Conservation (phyloP, 92 coral and sea anemone species). For the Pocillopora grandis region DNA sequence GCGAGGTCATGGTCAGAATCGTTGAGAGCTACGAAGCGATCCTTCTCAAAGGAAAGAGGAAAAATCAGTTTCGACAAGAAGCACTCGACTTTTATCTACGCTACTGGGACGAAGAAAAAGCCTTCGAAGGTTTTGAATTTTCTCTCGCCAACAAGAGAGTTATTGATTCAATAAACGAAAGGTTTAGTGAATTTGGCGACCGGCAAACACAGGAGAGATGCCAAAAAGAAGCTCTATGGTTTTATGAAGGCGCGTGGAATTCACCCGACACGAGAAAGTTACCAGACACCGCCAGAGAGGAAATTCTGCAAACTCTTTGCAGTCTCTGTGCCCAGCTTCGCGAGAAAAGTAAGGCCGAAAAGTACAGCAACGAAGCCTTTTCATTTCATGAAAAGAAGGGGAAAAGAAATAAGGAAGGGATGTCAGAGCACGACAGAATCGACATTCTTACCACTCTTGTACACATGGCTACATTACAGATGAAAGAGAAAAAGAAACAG, state of each 20-base stretch:
- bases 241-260: conserved; percentile 39
- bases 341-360: background rate
- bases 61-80: conserved; percentile 14
- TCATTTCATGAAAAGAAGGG: conserved; percentile 5
- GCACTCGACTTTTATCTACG: conserved; percentile 26
- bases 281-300: background rate
- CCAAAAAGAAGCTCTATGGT: conserved; percentile 21
- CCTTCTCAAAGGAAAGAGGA: background rate
- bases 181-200: background rate
- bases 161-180: conserved; percentile 18
- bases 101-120: conserved; percentile 35
- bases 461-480: background rate
- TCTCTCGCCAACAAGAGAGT: conserved; percentile 4
- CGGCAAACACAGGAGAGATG: conserved; percentile 6
- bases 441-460: conserved; percentile 1
- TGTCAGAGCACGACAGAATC: background rate
- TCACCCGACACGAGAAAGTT: conserved; percentile 14
- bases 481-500: background rate
- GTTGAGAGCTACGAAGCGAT: background rate
- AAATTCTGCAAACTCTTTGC: background rate
- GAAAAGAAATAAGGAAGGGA: background rate
- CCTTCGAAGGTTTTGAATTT: conserved; percentile 14
- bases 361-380: background rate
- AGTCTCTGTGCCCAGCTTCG: background rate
- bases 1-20: conserved; percentile 48